phyloP scores from a whole-genome alignment of 1,140 invertebrate genomes.

The Euura lappo region DNA sequence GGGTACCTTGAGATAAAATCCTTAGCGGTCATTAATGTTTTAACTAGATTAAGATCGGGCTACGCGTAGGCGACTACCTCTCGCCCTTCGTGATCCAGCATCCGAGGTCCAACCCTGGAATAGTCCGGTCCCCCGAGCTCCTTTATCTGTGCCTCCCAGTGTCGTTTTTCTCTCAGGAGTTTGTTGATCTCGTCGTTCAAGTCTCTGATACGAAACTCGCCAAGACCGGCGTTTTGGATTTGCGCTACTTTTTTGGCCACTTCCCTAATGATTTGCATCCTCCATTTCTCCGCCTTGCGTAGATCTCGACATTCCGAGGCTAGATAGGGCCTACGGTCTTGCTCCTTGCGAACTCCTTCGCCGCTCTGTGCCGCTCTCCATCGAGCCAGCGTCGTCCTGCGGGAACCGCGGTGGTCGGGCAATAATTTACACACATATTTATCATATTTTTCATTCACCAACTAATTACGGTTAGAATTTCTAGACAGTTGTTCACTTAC shows the following conservation, averaged over 20 bases:
- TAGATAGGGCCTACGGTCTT: conserved; percentile 88
- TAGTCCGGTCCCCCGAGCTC: conserved; percentile 97
- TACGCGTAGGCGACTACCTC: conserved; percentile 66
- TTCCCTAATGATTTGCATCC: conserved; percentile 95
- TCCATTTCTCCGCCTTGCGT: conserved; percentile 91
- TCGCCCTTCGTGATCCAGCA: conserved; percentile 95
- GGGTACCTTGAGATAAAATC: conserved; percentile 65
- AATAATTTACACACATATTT: conserved; percentile 8
- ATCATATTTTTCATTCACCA: background rate
- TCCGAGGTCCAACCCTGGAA: conserved; percentile 86
- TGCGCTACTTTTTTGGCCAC: conserved; percentile 99
- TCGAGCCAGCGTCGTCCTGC: conserved; percentile 92
- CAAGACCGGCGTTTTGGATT: conserved; percentile 98
- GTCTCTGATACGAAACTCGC: conserved; percentile 97
- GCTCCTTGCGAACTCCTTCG: conserved; percentile 75
- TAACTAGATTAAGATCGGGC: background rate
- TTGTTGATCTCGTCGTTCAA: conserved; percentile 99
- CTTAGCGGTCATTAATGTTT: background rate
- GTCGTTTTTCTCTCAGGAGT: conserved; percentile 89
- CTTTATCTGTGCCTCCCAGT: conserved; percentile 97
- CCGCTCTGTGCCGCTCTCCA: conserved; percentile 94
- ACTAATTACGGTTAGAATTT: conserved; percentile 20
- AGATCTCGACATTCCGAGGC: conserved; percentile 93
- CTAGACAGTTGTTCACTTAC: conserved; percentile 64
- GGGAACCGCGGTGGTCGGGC: conserved; percentile 32